Conservation (phyloP, 2,113 vertebrate genomes). For the Rousettus leschenaultii region DNA sequence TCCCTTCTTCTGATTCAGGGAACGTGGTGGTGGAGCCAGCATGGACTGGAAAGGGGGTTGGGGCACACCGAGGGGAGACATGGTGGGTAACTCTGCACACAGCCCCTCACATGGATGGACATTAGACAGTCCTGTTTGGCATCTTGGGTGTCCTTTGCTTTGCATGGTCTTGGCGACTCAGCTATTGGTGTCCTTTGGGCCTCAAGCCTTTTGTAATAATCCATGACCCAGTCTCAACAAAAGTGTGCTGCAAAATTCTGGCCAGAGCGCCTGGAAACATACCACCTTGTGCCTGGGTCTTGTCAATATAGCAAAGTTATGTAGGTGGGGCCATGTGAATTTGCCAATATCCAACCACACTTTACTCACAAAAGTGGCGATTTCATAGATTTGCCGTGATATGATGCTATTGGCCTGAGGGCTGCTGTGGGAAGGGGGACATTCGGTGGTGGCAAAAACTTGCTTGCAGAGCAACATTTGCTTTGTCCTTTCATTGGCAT, state of each 20-base stretch:
- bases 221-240: accelerated
- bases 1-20: not conserved
- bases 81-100: not conserved
- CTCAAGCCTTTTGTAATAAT: not conserved
- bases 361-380: no score
- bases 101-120: accelerated
- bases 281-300: not conserved
- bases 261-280: not conserved
- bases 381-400: accelerated
- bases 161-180: not conserved
- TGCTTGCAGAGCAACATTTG: accelerated
- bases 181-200: not conserved
- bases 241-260: not conserved
- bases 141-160: not conserved
- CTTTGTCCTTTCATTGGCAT: not conserved
- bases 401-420: not conserved
- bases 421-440: no score
- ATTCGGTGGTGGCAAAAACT: not conserved
- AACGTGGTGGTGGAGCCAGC: not conserved
- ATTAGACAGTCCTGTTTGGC: accelerated
- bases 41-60: not conserved
- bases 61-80: accelerated
- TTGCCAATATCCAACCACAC: not conserved
- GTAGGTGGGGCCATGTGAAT: accelerated
- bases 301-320: accelerated